phyloP scores from a whole-genome alignment of 2,113 vertebrate genomes.

The Cynocephalus volans region DNA sequence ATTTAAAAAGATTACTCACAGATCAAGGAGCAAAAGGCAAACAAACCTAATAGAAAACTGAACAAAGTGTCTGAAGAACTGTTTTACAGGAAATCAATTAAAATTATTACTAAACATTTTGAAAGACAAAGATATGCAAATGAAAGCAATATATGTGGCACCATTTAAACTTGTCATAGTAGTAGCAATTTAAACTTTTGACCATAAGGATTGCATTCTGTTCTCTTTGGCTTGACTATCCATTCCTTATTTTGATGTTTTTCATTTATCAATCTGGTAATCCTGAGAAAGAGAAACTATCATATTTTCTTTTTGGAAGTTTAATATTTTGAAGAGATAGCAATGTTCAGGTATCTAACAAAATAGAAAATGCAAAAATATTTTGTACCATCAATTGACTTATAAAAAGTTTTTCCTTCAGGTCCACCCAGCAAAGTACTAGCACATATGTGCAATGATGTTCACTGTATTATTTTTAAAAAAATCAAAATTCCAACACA shows the following conservation, averaged over 20 bases:
- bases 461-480: background rate
- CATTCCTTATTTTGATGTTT: background rate
- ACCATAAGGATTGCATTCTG: fast-evolving
- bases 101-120: background rate
- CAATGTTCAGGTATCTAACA: background rate
- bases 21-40: background rate
- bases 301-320: background rate
- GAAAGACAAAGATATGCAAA: background rate
- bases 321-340: background rate
- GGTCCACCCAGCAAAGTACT: background rate
- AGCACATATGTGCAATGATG: background rate
- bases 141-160: background rate
- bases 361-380: background rate
- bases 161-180: background rate
- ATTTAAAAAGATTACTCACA: background rate
- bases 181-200: background rate
- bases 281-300: background rate
- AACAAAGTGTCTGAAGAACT: background rate
- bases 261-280: background rate
- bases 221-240: background rate
- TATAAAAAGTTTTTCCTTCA: background rate
- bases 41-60: background rate
- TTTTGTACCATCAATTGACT: background rate
- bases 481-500: background rate
- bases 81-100: background rate